Conservation (phyloP, 1,140 invertebrate genomes). For the Calephelis virginiensis region DNA sequence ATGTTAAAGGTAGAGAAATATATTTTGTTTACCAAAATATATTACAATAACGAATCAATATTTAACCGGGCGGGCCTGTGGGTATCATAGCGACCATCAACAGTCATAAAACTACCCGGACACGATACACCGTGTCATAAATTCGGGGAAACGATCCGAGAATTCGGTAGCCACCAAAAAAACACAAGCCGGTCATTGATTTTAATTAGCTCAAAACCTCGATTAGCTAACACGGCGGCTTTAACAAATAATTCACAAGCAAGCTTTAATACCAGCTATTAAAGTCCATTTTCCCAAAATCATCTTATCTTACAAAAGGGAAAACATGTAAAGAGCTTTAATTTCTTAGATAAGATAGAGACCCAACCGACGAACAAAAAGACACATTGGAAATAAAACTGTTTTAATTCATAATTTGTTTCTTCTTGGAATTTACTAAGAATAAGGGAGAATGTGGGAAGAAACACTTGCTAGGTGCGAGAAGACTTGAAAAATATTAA, state of each 20-base stretch:
- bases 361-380: constrained; percentile 2
- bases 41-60: not conserved
- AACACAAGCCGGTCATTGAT: constrained; percentile 9
- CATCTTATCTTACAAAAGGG: no score
- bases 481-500: no score
- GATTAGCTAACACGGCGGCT: constrained; percentile 7
- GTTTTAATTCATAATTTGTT: constrained; percentile 1
- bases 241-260: not conserved
- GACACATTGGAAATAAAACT: not conserved
- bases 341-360: constrained; percentile 3
- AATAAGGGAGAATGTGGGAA: no score
- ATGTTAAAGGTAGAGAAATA: no score
- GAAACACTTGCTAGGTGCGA: no score
- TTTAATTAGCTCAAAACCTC: constrained; percentile 3
- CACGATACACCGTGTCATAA: constrained; percentile 6
- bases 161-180: constrained; percentile 5
- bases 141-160: constrained; percentile 8
- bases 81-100: not conserved
- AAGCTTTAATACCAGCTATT: not conserved
- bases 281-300: not conserved
- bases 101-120: constrained; percentile 5
- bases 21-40: not conserved
- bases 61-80: not conserved
- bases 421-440: not conserved
- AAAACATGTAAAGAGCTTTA: constrained; percentile 3